phyloP scores from a whole-genome alignment of 1,140 invertebrate species.

The Rhagoletis pomonella region DNA sequence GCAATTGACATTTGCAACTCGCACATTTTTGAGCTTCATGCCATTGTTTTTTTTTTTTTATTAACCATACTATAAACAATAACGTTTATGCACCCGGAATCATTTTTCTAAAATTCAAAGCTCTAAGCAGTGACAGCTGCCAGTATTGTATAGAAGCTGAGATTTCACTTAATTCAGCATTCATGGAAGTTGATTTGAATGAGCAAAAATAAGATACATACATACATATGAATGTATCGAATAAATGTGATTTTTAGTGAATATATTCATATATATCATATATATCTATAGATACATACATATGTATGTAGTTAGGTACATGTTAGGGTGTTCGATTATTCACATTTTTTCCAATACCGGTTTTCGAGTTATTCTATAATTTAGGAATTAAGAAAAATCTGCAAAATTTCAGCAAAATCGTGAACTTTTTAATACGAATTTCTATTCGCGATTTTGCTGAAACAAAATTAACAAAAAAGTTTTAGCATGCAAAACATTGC shows the following conservation, averaged over 20 bases:
- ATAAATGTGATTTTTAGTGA: neutral
- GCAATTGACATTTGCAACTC: neutral
- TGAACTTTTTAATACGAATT: no score
- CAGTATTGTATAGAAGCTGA: neutral
- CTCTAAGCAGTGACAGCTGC: neutral
- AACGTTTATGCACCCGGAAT: slow-evolving; percentile 6
- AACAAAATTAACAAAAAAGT: no score
- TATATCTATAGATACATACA: no score
- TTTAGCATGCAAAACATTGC: no score
- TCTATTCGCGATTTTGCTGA: no score
- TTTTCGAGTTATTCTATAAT: no score
- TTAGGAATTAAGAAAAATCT: no score
- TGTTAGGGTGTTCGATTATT: no score
- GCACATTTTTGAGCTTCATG: neutral
- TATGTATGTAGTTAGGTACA: no score
- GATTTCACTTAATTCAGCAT: neutral
- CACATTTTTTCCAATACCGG: no score
- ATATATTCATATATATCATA: no score
- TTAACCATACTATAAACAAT: neutral
- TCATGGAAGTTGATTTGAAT: neutral
- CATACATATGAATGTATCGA: neutral
- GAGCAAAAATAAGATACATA: neutral
- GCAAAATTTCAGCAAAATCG: no score
- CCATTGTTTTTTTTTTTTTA: neutral
- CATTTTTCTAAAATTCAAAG: neutral